Conservation (phyloP, 1,140 invertebrate species). For the Uloborus diversus region DNA sequence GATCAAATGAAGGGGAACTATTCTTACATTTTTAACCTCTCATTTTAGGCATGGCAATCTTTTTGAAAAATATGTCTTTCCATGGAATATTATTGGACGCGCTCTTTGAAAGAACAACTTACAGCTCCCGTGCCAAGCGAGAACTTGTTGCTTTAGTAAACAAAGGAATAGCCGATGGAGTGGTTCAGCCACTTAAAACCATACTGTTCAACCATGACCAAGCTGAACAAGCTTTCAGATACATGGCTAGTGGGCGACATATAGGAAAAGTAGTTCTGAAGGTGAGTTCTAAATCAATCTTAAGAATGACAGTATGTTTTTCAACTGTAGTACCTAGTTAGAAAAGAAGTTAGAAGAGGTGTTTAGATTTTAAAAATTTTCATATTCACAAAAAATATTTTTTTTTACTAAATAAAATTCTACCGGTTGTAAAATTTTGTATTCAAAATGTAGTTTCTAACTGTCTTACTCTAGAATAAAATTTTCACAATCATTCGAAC, state of each 20-base stretch:
- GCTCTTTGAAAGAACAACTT: constrained; percentile 68
- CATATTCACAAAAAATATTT: no score
- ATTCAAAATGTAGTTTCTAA: no score
- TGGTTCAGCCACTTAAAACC: constrained; percentile 82
- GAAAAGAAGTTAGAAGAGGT: no score
- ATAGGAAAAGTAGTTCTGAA: constrained; percentile 95
- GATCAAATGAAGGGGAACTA: no score
- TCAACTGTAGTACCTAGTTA: no score
- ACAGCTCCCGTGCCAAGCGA: constrained; percentile 20
- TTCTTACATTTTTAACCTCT: background rate
- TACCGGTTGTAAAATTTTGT: no score
- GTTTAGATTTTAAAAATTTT: no score
- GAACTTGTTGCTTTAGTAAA: constrained; percentile 70
- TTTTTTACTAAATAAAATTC: no score
- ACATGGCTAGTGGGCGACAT: constrained; percentile 96
- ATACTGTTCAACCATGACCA: constrained; percentile 85
- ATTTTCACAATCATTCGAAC: no score
- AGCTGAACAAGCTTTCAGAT: constrained; percentile 92
- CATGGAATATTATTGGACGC: constrained; percentile 96
- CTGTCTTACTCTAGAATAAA: no score
- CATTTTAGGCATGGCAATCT: constrained; percentile 84
- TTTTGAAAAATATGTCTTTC: constrained; percentile 95
- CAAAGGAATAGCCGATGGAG: constrained; percentile 84
- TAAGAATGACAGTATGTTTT: no score
- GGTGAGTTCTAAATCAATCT: no score